Base-by-base conservation (phyloP, 1,140 invertebrate genomes). In the Heterodera carotae region DNA sequence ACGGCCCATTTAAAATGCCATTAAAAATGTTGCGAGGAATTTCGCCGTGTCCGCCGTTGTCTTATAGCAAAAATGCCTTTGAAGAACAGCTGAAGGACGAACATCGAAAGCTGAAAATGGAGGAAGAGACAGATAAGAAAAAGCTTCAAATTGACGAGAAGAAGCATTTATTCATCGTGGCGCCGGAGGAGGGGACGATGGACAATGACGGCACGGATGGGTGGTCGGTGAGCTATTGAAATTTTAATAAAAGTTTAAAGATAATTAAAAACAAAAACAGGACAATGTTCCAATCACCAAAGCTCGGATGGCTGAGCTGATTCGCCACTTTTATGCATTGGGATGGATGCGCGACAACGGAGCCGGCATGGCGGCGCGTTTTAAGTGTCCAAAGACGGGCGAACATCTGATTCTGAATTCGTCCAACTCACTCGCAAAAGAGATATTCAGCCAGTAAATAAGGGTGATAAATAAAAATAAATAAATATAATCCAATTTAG, bases 281-380 rank as follows among this genome's bases (percentile, higher is more conserved):
- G 72, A 74, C 36, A 64, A 56, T 22, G 18, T 56, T 15, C 48
- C 48, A 18, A 68, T 68, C 66, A 68, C 66, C 15, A 48, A 36
- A 22, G 66, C 34, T 22, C 66, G 34, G 18, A 39, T 68, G 34
- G 66, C 66, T 22, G 66, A 68, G 66, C 12, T 68, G 34, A 68
- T 68, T 18, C 66, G 66, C 34, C 66, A 68, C 18, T 68, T 68
- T 18, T 68, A 68, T 18, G 22, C 15, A 5, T 48, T 68, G 34
- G 66, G 48, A 22, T 56, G 48, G 48, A 56, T 56, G 48, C 48
- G 48, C 48, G 48, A 56, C 48, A 56, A 56, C 48, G 48, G 48
- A 1, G 48, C 48, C 48, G 48, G 48, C 48, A 56, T 56, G 48
- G 48, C 48, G 48, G 22, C 22, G 15, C 48, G 48, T 5, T 56